Evolutionary conservation across 2,797 vertebrate species (phyloP), one percentile per base, ranked within the genome.

Genomic region (Hemibagrus guttatus): DNA sequence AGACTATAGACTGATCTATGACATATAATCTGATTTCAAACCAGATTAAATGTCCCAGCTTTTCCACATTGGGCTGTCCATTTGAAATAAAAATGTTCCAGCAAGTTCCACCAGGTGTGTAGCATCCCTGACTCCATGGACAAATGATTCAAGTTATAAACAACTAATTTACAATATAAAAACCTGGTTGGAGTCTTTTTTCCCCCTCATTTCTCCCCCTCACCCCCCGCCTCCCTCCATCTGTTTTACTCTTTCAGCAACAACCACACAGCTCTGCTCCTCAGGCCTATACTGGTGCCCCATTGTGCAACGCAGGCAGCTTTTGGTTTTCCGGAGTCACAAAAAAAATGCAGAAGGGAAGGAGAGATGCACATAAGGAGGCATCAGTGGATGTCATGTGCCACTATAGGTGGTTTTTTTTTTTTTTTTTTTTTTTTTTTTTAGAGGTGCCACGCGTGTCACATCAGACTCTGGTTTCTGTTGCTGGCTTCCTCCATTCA

Each of bases 241-340:
- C 90, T 90, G 90, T 91, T 89, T 90, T 85, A 86, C 81, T 83
- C 87, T 88, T 86, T 91, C 90, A 91, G 46, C 26, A 85, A 89
- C 90, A 90, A 91, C 91, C 92, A 93, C 92, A 92, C 89, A 87
- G 87, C 86, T 91, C 84, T 87, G 86, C 90, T 92, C 84, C 88
- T 88, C 86, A 86, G 84, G 91, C 87, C 88, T 85, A 87, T 85
- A 84, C 89, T 92, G 92, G 91, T 91, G 92, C 90, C 90, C 86
- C 90, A 91, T 95, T 94, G 92, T 93, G 94, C 93, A 94, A 95
- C 90, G 89, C 91, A 94, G 92, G 92, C 93, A 91, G 93, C 92
- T 93, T 93, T 87, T 94, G 94, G 94, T 95, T 95, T 95, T 95
- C 95, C 94, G 95, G 94, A 95, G 88, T 91, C 86, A 90, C 89